Evolutionary conservation across 2,888 invertebrate species (phyloP), one percentile per base, ranked within the genome.

Genomic region (Steinernema carpocapsae): DNA sequence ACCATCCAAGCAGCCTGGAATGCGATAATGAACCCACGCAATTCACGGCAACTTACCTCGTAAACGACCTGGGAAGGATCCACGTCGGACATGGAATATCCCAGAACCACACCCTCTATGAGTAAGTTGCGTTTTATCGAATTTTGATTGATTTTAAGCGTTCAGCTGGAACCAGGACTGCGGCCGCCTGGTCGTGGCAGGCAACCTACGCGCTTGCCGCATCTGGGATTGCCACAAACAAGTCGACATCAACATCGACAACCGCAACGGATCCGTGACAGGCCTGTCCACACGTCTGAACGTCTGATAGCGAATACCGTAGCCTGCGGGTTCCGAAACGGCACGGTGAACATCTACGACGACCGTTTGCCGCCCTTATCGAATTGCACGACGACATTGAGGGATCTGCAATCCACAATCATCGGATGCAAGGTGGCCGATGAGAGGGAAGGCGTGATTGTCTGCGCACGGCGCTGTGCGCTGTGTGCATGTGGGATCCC

Each of bases 301-400:
- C n/a, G n/a, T n/a, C 48, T 84, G 43, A 59, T 14, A 10, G 46
- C 19, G 43, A 76, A 79, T 73, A 46, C 80, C 37, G 72, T 79
- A 26, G 52, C 71, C 70, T 91, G 92, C 79, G 96, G 97, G 17
- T 94, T 93, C 89, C 92, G 92, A 6, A 95, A 97, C 89, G 97
- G 97, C 72, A 92, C 92, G 6, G 92, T 96, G 64, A 91, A 94
- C 76, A 89, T 94, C 17, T 95, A 94, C 90, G 97, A 97, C 89
- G 91, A 93, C 83, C 91, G 96, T 70, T 88, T 92, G 43, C 77
- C 80, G 1, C 19, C 78, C 10, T 26, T 26, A 4, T 77, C 70
- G 29, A 78, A 75, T 19, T 56, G 77, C 22, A 78, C 82, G 42
- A 76, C 81, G 76, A 71, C 76, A 0, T 52, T 85, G 46, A 73